Evolutionary conservation across 2,888 invertebrate species (phyloP).

Genomic region (Hermodice carunculata): DNA sequence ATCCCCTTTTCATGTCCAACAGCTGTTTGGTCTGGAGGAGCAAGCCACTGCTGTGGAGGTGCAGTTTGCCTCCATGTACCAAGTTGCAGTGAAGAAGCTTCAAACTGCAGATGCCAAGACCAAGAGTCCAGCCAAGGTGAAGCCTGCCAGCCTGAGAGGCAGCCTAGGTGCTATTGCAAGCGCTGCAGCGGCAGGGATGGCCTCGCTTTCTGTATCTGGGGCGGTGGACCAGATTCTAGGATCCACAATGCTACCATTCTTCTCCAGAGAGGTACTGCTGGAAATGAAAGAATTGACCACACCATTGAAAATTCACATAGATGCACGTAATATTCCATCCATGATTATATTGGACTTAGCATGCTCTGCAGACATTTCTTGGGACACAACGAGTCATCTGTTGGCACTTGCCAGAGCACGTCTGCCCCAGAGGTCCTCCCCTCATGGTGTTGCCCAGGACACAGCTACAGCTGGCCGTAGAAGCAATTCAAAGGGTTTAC

Average conservation of each 20-base stretch:
- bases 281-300: background rate
- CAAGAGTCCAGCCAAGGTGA: background rate
- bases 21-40: slow-evolving; percentile 61
- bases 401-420: slow-evolving; percentile 47
- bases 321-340: slow-evolving; percentile 42
- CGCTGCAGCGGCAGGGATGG: slow-evolving; percentile 48
- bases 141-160: background rate
- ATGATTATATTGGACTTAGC: slow-evolving; percentile 61
- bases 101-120: slow-evolving; percentile 30
- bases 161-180: slow-evolving; percentile 36
- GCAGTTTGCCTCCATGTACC: slow-evolving; percentile 55
- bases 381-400: slow-evolving; percentile 57
- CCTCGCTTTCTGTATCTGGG: slow-evolving; percentile 54
- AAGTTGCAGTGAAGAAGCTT: slow-evolving; percentile 48
- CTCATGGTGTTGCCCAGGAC: too few relatives aligned
- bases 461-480: too few relatives aligned
- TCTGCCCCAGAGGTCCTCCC: too few relatives aligned
- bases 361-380: slow-evolving; percentile 50
- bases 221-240: slow-evolving; percentile 54
- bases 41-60: slow-evolving; percentile 53
- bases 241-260: slow-evolving; percentile 6
- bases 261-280: slow-evolving; percentile 4
- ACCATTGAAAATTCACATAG: slow-evolving; percentile 30
- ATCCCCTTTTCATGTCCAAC: slow-evolving; percentile 20
- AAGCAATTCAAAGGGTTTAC: too few relatives aligned